These are phyloP conservation scores for Sardinella longiceps DNA, from an alignment of 2,797 vertebrate genomes.

Conservation along the genomic window DNA sequence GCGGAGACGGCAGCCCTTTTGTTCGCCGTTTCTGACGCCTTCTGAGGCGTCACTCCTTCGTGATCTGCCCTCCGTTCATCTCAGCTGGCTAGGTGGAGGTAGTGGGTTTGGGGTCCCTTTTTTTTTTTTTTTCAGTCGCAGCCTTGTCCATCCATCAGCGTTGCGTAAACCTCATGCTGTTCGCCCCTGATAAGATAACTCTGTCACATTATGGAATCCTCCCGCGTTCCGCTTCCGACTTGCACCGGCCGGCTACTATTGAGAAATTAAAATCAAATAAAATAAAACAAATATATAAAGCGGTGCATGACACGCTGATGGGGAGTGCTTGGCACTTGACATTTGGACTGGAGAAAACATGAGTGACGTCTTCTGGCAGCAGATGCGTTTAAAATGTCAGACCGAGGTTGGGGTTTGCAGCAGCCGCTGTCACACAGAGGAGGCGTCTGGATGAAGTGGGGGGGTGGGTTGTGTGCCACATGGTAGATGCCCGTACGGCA, in stretches of 20 bases:
- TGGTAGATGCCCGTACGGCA: too few species aligned
- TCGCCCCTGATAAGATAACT: conserved; percentile 6
- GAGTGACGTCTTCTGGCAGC: conserved; percentile 42
- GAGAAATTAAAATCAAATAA: not conserved
- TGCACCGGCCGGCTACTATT: not conserved
- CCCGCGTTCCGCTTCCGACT: not conserved
- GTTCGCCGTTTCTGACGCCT: too few species aligned
- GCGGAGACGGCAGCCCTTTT: not conserved
- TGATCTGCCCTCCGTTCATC: not conserved
- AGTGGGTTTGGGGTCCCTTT: not conserved
- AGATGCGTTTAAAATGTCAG: conserved; percentile 46
- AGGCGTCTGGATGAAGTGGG: not conserved
- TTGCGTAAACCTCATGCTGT: not conserved
- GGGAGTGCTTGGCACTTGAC: conserved; percentile 24
- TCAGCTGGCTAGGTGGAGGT: conserved; percentile 33
- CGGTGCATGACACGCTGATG: conserved; percentile 17
- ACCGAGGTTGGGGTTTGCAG: not conserved
- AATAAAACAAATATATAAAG: not conserved
- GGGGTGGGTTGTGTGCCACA: too few species aligned
- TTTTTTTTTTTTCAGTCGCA: not conserved
- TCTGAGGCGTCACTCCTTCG: not conserved
- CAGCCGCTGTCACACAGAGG: not conserved
- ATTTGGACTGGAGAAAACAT: conserved; percentile 29
- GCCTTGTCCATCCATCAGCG: conserved; percentile 4
- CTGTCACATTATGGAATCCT: not conserved